phyloP scores from a whole-genome alignment of 2,113 vertebrate genomes.

The Leuciscus idus region DNA sequence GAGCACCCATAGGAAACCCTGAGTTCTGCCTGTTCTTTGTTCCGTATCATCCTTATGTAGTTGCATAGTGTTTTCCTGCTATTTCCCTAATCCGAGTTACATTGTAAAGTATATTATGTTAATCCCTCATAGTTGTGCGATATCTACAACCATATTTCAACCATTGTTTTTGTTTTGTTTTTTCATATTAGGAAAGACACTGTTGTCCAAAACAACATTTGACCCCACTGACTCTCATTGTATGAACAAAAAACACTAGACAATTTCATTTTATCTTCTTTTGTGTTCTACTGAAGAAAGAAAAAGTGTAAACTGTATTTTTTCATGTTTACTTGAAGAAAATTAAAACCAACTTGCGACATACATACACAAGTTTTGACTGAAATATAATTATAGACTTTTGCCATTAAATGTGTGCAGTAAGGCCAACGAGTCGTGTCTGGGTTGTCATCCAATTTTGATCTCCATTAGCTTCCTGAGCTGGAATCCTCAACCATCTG shows the following conservation, averaged over 20 bases:
- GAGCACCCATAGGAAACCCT: no score
- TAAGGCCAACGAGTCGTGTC: no score
- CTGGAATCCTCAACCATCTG: conserved; percentile 24
- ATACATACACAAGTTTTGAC: no score
- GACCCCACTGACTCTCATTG: background rate
- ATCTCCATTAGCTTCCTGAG: background rate
- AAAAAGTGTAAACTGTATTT: background rate
- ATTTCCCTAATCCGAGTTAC: no score
- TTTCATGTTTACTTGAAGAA: background rate
- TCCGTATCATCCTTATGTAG: no score
- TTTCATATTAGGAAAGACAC: background rate
- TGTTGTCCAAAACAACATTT: background rate
- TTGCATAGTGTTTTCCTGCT: no score
- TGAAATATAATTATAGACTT: no score
- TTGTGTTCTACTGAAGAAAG: background rate
- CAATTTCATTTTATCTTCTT: no score
- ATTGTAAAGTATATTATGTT: no score
- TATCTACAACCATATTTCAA: background rate
- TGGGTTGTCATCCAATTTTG: background rate
- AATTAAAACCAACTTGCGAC: background rate
- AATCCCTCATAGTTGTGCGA: no score
- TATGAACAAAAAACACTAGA: background rate
- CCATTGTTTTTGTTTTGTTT: background rate
- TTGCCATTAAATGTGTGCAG: no score
- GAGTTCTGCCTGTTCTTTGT: no score